These are phyloP conservation scores for Diadumene lineata DNA, from an alignment of 92 coral and sea anemone genomes.

Conservation along the genomic window DNA sequence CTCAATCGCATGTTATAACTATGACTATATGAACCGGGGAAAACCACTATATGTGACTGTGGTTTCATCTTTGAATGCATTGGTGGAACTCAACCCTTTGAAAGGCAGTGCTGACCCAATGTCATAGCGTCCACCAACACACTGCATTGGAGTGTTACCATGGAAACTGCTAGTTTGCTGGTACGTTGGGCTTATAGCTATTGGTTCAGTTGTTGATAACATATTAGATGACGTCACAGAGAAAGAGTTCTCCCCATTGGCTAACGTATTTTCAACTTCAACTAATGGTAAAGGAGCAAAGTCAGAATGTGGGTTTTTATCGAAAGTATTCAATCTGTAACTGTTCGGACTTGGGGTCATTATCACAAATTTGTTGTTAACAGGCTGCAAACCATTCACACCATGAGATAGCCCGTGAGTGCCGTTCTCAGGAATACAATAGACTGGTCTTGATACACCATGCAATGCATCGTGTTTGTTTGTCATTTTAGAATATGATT, in stretches of 20 bases:
- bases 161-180: not conserved
- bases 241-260: not conserved
- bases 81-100: not conserved
- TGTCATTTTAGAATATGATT: not conserved
- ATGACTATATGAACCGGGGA: not conserved
- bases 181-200: not conserved
- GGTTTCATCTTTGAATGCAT: not conserved
- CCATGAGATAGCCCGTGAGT: not conserved
- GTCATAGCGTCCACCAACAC: not conserved
- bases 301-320: conserved; percentile 7
- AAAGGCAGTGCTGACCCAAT: not conserved
- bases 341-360: conserved; percentile 10
- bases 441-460: not conserved
- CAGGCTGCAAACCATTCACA: not conserved
- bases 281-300: conserved; percentile 15
- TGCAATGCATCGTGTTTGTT: not conserved
- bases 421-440: not conserved
- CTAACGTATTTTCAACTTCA: conserved; percentile 20
- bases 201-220: not conserved
- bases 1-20: no score
- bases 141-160: not conserved
- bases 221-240: conserved; percentile 4
- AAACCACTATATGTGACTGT: not conserved
- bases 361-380: not conserved
- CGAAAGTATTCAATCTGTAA: no score